These are phyloP conservation scores for Lepidonotus clava DNA, from an alignment of 2,888 invertebrate species.

Conservation along the genomic window DNA sequence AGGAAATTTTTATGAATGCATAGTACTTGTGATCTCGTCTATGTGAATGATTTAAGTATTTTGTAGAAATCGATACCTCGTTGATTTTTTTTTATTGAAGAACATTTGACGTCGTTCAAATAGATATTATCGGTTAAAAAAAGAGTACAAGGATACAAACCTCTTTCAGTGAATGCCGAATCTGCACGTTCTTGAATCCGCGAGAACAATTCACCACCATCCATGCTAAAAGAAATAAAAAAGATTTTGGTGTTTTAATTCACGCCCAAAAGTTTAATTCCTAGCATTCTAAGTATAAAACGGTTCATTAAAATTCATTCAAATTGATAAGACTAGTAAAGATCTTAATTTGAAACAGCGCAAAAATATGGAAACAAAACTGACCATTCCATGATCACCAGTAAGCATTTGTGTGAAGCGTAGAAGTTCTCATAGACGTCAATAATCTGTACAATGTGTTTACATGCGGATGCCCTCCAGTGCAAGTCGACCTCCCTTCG, in stretches of 20 bases:
- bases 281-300: neutral
- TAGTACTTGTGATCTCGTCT: too few species aligned
- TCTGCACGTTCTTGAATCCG: constrained; percentile 97
- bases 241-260: neutral
- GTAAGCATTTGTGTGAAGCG: constrained; percentile 89
- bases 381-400: constrained; percentile 99
- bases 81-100: too few species aligned
- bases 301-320: neutral
- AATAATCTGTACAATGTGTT: constrained; percentile 93
- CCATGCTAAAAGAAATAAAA: constrained; percentile 83
- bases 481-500: constrained; percentile 97
- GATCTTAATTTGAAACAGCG: too few species aligned
- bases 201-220: constrained; percentile 98
- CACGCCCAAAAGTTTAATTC: neutral
- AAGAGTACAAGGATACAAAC: constrained; percentile 81
- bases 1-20: too few species aligned
- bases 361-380: constrained; percentile 54
- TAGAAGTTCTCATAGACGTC: constrained; percentile 99
- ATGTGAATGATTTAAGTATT: too few species aligned
- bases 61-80: too few species aligned
- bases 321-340: neutral
- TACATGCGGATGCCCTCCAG: constrained; percentile 92
- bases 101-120: too few species aligned
- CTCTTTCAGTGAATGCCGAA: constrained; percentile 97
- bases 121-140: too few species aligned